These are phyloP conservation scores for Paedocypris sp. DNA, from an alignment of 2,113 vertebrate genomes.

Conservation along the genomic window DNA sequence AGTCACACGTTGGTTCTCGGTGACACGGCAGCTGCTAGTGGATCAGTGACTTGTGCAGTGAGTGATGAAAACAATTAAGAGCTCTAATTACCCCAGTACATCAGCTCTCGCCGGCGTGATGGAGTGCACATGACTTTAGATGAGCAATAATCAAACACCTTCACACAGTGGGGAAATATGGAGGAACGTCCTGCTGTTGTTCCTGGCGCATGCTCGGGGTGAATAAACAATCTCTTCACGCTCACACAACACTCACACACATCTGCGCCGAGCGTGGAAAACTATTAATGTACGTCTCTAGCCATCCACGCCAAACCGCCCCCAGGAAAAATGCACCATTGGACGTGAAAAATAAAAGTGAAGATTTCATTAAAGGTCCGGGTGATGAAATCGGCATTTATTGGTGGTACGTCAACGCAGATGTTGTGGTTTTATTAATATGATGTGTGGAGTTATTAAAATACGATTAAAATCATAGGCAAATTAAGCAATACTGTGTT, in stretches of 20 bases:
- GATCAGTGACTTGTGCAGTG: constrained; percentile 30
- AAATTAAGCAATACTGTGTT: too few species aligned
- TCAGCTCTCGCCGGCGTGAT: constrained; percentile 49
- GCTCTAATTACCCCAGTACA: constrained; percentile 57
- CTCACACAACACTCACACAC: not conserved
- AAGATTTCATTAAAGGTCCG: too few species aligned
- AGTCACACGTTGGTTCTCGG: not conserved
- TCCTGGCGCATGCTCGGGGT: constrained; percentile 37
- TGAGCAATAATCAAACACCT: constrained; percentile 44
- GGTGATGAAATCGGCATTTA: too few species aligned
- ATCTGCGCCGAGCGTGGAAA: not conserved
- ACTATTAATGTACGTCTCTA: too few species aligned
- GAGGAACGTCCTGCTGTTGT: constrained; percentile 33
- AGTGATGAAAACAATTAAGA: constrained; percentile 56
- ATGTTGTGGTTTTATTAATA: too few species aligned
- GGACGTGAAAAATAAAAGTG: too few species aligned
- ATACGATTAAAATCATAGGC: too few species aligned
- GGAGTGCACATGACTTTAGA: constrained; percentile 27
- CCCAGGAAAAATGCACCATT: too few species aligned
- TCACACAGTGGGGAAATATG: constrained; percentile 1
- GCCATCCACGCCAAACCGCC: too few species aligned
- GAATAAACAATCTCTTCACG: constrained; percentile 44
- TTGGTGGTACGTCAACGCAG: too few species aligned
- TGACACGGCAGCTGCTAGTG: constrained; percentile 19
- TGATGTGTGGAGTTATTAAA: too few species aligned